These are phyloP conservation scores for Harpalus rufipes DNA, from an alignment of 2,888 invertebrate species.

Conservation along the genomic window DNA sequence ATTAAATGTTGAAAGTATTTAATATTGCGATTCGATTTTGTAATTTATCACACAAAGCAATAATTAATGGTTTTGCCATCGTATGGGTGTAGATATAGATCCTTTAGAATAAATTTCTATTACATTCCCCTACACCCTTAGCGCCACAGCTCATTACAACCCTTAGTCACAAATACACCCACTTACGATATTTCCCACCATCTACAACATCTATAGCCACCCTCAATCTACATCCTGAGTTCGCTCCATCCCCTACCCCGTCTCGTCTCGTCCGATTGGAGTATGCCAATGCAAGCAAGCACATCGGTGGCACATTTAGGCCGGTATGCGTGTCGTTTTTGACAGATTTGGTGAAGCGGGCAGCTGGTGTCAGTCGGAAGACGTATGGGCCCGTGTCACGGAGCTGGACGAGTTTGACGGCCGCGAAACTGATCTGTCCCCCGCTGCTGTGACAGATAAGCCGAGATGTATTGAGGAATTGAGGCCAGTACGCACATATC, in stretches of 20 bases:
- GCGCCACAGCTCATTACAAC: no score
- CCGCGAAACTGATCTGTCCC: slow-evolving; percentile 52
- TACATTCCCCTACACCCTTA: no score
- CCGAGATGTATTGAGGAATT: slow-evolving; percentile 48
- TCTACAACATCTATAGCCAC: no score
- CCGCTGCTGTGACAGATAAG: slow-evolving; percentile 43
- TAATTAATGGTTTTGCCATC: not conserved
- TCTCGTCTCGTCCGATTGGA: not conserved
- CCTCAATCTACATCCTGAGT: no score
- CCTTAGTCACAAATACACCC: no score
- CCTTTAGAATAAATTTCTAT: not conserved
- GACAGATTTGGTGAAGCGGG: slow-evolving; percentile 49
- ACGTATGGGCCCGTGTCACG: slow-evolving; percentile 48
- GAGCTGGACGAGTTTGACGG: slow-evolving; percentile 37
- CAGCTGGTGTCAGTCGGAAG: slow-evolving; percentile 57
- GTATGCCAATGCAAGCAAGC: not conserved
- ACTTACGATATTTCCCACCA: no score
- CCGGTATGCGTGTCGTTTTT: slow-evolving; percentile 54
- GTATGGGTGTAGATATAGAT: not conserved
- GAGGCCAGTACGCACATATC: slow-evolving; percentile 37
- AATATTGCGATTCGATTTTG: not conserved
- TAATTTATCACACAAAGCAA: not conserved
- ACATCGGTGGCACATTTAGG: not conserved
- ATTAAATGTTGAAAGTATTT: not conserved
- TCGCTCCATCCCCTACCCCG: no score